Percentiles rank a stretch among this genome's conserved stretches.
phyloP scores from a whole-genome alignment of 2,113 vertebrate species.

The Thunnus maccoyii region DNA sequence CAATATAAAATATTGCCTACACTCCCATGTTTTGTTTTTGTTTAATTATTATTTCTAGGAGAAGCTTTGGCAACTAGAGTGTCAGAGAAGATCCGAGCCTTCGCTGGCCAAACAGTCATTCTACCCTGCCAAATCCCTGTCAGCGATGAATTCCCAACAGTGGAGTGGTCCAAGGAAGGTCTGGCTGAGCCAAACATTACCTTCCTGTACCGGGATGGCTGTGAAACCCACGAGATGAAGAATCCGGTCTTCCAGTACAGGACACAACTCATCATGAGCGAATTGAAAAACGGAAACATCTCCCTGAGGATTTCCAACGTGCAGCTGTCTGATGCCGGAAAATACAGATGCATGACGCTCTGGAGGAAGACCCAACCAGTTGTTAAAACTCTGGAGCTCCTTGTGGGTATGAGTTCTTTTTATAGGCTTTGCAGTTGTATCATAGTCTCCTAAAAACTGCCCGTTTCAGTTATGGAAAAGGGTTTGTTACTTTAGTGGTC shows the following conservation, averaged over 20 bases:
- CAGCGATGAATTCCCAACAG: rapidly evolving
- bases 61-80: rapidly evolving
- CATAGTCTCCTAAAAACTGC: too few species aligned
- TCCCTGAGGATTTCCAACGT: background rate
- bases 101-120: background rate
- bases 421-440: too few species aligned
- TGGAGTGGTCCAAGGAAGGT: conserved; percentile 25
- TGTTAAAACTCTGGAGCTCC: rapidly evolving
- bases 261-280: rapidly evolving
- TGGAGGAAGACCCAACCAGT: rapidly evolving
- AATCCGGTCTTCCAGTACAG: background rate
- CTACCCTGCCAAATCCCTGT: background rate
- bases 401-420: background rate
- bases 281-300: background rate
- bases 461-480: too few species aligned
- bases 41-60: background rate
- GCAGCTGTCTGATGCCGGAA: rapidly evolving
- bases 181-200: rapidly evolving
- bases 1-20: too few species aligned
- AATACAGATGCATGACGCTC: background rate
- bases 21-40: rapidly evolving
- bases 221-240: background rate
- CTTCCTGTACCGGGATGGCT: conserved; percentile 34
- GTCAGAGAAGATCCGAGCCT: rapidly evolving
- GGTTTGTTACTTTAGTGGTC: too few species aligned